A percentile compares a stretch with the other conserved stretches of the same genome.
These are phyloP conservation scores for Prionailurus bengalensis DNA, from an alignment of 2,113 vertebrate species.

Conservation along the genomic window DNA sequence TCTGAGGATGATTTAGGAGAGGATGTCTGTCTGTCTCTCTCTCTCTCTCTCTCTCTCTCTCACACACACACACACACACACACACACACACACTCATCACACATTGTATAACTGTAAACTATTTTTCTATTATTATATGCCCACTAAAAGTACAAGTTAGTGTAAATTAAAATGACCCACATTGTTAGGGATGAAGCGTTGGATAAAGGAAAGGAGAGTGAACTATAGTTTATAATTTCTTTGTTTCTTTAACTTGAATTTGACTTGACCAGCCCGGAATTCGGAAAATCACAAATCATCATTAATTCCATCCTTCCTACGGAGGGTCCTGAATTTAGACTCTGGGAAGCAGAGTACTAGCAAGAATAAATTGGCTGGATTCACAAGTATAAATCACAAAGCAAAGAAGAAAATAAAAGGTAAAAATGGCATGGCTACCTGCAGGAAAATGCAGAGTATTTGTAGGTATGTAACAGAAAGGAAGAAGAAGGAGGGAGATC, in stretches of 20 bases:
- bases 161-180: not conserved
- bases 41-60: too few species aligned
- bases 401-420: not conserved
- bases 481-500: not conserved
- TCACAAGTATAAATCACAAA: not conserved
- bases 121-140: not conserved
- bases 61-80: not conserved
- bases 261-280: not conserved
- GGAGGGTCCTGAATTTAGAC: not conserved
- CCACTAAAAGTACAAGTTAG: not conserved
- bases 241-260: not conserved
- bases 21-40: too few species aligned
- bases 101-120: rapidly evolving
- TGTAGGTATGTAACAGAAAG: not conserved
- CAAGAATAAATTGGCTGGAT: not conserved
- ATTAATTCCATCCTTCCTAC: not conserved
- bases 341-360: not conserved
- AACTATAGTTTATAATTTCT: not conserved
- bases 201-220: not conserved
- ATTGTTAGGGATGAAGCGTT: not conserved
- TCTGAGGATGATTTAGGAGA: not conserved
- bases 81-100: not conserved
- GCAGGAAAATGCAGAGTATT: not conserved
- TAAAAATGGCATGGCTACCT: not conserved
- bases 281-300: not conserved